These are phyloP conservation scores for Palythoa grandis DNA, from an alignment of 92 coral and sea anemone genomes.

Conservation along the genomic window DNA sequence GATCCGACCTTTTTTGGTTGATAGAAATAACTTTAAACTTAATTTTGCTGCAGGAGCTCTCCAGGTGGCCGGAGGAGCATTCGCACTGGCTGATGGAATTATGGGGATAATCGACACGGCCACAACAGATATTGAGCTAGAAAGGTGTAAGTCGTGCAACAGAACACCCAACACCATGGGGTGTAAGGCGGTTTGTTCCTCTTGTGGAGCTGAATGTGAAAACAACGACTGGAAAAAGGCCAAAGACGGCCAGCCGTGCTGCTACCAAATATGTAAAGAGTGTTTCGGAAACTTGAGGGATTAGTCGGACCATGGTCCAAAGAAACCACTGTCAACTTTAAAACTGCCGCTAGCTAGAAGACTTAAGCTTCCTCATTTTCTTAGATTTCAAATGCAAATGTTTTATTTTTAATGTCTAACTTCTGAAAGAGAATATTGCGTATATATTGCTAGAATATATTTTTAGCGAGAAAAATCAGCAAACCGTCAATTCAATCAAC, in stretches of 20 bases:
- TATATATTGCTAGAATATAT: too few species aligned
- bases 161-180: constrained; percentile 11
- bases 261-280: constrained; percentile 30
- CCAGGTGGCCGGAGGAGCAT: constrained; percentile 26
- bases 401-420: too few species aligned
- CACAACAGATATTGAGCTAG: constrained; percentile 14
- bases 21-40: neutral
- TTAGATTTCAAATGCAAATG: too few species aligned
- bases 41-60: constrained; percentile 9
- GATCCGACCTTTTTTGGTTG: neutral
- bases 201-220: constrained; percentile 27
- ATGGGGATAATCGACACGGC: constrained; percentile 37
- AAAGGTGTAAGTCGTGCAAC: constrained; percentile 31
- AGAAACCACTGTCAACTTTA: neutral
- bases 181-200: constrained; percentile 24
- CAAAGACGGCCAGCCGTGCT: neutral
- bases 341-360: neutral
- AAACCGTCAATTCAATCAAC: too few species aligned
- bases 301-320: neutral
- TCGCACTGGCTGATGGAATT: constrained; percentile 25
- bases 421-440: too few species aligned
- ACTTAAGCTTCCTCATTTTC: too few species aligned
- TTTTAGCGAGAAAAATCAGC: too few species aligned
- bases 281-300: constrained; percentile 6
- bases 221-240: constrained; percentile 27